phyloP scores from a whole-genome alignment of 37 sponge, comb jelly and placozoan species.

The Tethya wilhelma region DNA sequence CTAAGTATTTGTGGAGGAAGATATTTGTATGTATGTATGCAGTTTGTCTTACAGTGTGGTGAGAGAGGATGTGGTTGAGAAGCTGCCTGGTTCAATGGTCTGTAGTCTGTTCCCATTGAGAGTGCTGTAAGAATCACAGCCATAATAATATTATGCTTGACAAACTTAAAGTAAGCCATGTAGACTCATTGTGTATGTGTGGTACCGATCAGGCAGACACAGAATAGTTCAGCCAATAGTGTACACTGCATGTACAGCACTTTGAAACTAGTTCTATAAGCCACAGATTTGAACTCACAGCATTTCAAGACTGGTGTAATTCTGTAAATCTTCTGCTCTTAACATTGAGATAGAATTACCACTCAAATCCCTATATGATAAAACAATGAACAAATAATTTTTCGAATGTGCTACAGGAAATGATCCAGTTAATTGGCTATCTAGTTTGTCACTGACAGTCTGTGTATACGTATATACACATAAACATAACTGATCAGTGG shows the following conservation, averaged over 20 bases:
- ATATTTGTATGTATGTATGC: neutral
- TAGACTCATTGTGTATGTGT: too few relatives aligned
- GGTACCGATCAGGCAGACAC: too few relatives aligned
- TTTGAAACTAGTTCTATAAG: too few relatives aligned
- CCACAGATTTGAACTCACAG: too few relatives aligned
- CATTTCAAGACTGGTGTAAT: neutral
- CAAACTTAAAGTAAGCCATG: neutral
- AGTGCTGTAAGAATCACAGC: neutral
- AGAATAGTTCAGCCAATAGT: too few relatives aligned
- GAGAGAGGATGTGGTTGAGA: neutral
- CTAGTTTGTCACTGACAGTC: too few relatives aligned
- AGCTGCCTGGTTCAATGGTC: constrained; percentile 18
- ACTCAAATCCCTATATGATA: neutral
- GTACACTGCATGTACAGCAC: too few relatives aligned
- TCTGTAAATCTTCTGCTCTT: neutral
- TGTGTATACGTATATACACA: too few relatives aligned
- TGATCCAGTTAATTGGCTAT: neutral
- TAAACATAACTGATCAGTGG: too few relatives aligned
- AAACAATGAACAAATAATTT: neutral
- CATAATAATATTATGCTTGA: neutral
- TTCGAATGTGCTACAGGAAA: neutral
- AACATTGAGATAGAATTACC: neutral
- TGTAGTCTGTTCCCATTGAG: neutral
- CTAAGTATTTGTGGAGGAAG: too few relatives aligned
- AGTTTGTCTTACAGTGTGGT: constrained; percentile 1